phyloP scores from a whole-genome alignment of 1,140 invertebrate species.

The Pteromalus puparum region DNA sequence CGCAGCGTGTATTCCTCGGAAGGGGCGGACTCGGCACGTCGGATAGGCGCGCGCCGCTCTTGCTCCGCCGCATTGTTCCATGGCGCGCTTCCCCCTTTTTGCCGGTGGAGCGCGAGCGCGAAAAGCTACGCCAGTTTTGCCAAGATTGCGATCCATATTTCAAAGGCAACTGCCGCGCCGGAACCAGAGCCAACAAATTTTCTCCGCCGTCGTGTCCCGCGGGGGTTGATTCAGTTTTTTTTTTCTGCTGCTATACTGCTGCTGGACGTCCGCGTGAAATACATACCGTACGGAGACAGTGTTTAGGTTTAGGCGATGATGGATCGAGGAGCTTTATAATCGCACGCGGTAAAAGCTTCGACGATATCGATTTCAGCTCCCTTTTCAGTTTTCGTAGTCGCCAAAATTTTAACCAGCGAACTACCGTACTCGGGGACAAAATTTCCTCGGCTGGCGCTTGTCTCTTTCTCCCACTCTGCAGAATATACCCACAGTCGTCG shows the following conservation, averaged over 20 bases:
- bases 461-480: background rate
- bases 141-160: slow-evolving; percentile 54
- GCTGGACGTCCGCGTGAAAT: background rate
- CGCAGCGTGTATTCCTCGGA: background rate
- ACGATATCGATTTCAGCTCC: background rate
- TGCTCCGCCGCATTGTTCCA: background rate
- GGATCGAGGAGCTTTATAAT: background rate
- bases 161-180: slow-evolving; percentile 25
- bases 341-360: background rate
- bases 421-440: background rate
- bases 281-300: background rate
- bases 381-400: slow-evolving; percentile 8
- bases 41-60: background rate
- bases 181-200: slow-evolving; percentile 48
- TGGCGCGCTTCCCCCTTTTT: background rate
- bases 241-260: background rate
- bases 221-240: slow-evolving; percentile 12
- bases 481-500: background rate
- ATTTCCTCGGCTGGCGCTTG: slow-evolving; percentile 29
- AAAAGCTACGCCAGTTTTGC: slow-evolving; percentile 47
- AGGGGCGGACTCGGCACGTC: background rate
- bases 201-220: background rate
- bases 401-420: background rate
- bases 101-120: background rate
- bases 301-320: background rate